These are phyloP conservation scores for Drosophila buzzatii DNA, from an alignment of 2,888 invertebrate genomes.

Conservation along the genomic window DNA sequence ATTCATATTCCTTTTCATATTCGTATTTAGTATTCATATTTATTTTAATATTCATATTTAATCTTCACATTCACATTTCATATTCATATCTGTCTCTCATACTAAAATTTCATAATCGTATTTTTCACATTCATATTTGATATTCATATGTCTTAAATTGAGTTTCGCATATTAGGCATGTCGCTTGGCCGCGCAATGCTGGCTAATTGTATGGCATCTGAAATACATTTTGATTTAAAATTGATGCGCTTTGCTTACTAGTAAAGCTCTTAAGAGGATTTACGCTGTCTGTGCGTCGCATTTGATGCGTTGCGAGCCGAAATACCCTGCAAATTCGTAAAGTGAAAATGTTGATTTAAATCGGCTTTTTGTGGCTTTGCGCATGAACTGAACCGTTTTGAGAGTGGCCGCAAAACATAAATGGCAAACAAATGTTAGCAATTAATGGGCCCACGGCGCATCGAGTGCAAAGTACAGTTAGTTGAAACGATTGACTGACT, in stretches of 20 bases:
- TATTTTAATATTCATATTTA: too few relatives aligned
- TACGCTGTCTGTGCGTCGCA: not conserved
- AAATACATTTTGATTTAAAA: not conserved
- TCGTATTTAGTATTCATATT: too few relatives aligned
- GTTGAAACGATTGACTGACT: not conserved
- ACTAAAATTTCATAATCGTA: not conserved
- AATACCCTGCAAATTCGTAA: conserved; percentile 1
- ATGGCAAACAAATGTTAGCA: conserved; percentile 3
- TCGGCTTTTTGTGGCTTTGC: not conserved
- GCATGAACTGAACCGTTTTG: not conserved
- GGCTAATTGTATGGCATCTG: not conserved
- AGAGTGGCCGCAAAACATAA: conserved; percentile 1
- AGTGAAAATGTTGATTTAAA: not conserved
- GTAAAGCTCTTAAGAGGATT: conserved; percentile 12
- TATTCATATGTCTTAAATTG: not conserved
- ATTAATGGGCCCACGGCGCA: not conserved
- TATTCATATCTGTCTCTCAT: too few relatives aligned
- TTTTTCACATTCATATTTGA: not conserved
- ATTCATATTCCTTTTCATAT: too few relatives aligned
- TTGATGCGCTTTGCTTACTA: not conserved
- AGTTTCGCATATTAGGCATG: not conserved
- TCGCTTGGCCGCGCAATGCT: not conserved
- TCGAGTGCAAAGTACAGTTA: not conserved
- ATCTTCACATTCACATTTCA: too few relatives aligned
- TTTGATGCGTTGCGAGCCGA: not conserved